Evolutionary conservation across 2,797 vertebrate genomes (phyloP), one percentile per base, ranked within the genome.

Genomic region (Peromyscus aztecus): DNA sequence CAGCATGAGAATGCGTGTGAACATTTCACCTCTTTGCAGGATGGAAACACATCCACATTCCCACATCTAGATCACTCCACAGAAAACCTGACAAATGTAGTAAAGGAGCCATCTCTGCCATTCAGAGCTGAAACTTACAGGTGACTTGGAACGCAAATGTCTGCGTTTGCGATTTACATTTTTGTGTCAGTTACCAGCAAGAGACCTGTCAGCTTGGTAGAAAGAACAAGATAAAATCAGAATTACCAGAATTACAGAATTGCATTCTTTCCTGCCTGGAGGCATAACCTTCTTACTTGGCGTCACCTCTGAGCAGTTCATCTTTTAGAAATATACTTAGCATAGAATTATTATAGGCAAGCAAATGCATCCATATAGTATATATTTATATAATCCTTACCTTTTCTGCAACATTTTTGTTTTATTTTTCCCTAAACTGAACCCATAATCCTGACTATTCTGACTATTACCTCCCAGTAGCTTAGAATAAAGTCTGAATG

Each of bases 181-280:
- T 97, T 95, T 86, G 0, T 94, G 94, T 97, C 97, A 97, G 80
- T 84, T 95, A 59, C 91, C 52, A 75, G 92, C 94, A 94, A 87
- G 95, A 96, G 86, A 93, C 27, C 87, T 98, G 97, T 96, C 94
- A 94, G 37, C 27, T 82, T 49, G 57, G 90, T 55, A 92, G 86
- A 67, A 94, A 65, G 86, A 95, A 92, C 37, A 94, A 96, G 94
- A 95, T 87, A 81, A 91, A 97, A 91, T 90, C 71, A 96, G 94
- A 95, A 91, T 95, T 94, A 91, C 65, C 57, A 91, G 86, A 83
- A 88, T 89, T 92, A 85, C 11, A 92, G 83, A 89, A 73, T 29
- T 59, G 43, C 90, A 87, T 73, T 95, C 61, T 37, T 89, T 78
- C 57, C 76, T 94, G 95, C 95, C 96, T 89, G 55, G 85, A 96